Conservation (phyloP, 2,113 vertebrate genomes). For the Hystrix brachyura region DNA sequence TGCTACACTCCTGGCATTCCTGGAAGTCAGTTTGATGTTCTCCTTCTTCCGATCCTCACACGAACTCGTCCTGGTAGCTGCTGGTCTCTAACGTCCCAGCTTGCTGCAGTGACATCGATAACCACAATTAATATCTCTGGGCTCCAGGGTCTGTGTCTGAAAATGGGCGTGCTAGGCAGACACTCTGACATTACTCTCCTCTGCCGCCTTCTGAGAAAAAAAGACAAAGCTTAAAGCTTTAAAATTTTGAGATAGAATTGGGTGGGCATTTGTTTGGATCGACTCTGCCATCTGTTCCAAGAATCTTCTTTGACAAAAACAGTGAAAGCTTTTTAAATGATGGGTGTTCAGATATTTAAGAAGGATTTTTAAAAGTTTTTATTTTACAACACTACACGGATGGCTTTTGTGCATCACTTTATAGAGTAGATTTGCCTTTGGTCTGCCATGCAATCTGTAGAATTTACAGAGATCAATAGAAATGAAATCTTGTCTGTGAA, state of each 20-base stretch:
- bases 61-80: fast-evolving
- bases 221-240: not conserved
- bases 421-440: not conserved
- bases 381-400: not conserved
- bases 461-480: not conserved
- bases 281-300: not conserved
- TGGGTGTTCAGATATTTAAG: not conserved
- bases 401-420: not conserved
- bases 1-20: fast-evolving
- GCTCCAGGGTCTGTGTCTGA: not conserved
- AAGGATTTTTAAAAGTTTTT: not conserved
- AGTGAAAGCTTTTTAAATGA: slow-evolving; percentile 1
- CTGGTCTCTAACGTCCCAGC: not conserved
- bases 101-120: not conserved
- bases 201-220: not conserved
- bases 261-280: not conserved
- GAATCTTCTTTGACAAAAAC: slow-evolving; percentile 3
- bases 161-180: not conserved
- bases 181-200: not conserved
- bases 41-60: fast-evolving
- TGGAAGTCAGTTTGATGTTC: fast-evolving
- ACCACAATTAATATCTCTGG: not conserved
- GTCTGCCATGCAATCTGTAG: fast-evolving
- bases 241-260: not conserved
- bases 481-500: not conserved